Conservation (phyloP, 2,888 invertebrate species). For the Orthonychiurus folsomi region DNA sequence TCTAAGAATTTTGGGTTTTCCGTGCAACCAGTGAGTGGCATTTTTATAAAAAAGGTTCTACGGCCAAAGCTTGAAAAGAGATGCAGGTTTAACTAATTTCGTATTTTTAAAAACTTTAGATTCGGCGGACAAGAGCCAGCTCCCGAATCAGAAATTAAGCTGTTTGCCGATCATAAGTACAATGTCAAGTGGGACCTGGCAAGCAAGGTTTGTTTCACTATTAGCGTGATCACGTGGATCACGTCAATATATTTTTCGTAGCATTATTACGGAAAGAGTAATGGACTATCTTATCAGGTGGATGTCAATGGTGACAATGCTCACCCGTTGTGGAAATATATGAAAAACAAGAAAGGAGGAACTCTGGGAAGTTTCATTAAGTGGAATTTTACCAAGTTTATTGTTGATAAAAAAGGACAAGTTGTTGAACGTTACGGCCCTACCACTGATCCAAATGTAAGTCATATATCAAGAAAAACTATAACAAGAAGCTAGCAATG, state of each 20-base stretch:
- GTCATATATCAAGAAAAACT: slow-evolving; percentile 19
- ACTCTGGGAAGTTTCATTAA: slow-evolving; percentile 32
- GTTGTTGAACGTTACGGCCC: slow-evolving; percentile 61
- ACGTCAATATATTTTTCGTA: too few species aligned
- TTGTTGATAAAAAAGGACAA: slow-evolving; percentile 63
- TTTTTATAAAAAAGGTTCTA: too few species aligned
- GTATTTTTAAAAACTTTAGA: too few species aligned
- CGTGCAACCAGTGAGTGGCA: slow-evolving; percentile 40
- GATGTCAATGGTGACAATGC: slow-evolving; percentile 63
- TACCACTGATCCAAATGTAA: slow-evolving; percentile 47
- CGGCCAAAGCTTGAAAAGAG: too few species aligned
- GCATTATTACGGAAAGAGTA: too few species aligned
- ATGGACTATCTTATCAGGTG: too few species aligned
- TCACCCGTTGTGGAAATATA: slow-evolving; percentile 51
- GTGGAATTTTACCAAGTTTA: slow-evolving; percentile 81
- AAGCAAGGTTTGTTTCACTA: too few species aligned
- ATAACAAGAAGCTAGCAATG: too few species aligned
- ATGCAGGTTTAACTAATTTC: too few species aligned
- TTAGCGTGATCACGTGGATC: too few species aligned
- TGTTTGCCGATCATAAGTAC: slow-evolving; percentile 47
- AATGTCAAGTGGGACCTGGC: slow-evolving; percentile 52
- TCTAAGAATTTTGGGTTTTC: slow-evolving; percentile 34
- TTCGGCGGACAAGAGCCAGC: slow-evolving; percentile 54
- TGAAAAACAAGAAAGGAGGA: slow-evolving; percentile 32
- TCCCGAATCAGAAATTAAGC: slow-evolving; percentile 58